A percentile compares a stretch with the other conserved stretches of the same genome.
These are phyloP conservation scores for Amazonetta brasiliensis DNA, from an alignment of 2,797 vertebrate species.

Conservation along the genomic window DNA sequence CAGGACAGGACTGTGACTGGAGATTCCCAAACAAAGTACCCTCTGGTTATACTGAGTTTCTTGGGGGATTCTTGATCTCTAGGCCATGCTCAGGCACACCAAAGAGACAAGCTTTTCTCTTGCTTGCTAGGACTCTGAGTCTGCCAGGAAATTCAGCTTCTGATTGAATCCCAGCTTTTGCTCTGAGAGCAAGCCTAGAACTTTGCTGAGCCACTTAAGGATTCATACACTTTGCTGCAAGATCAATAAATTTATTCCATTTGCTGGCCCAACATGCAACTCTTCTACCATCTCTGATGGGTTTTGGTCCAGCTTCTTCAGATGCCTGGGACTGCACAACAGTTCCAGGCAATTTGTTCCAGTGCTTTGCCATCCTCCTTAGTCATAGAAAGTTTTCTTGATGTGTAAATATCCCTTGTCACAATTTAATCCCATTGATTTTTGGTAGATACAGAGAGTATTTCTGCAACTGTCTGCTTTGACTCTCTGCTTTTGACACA, in stretches of 20 bases:
- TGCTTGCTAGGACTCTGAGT: too few species aligned
- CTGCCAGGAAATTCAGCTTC: too few species aligned
- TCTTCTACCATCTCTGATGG: neutral
- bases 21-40: neutral
- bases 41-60: too few species aligned
- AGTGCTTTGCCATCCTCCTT: neutral
- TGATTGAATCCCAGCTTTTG: too few species aligned
- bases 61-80: too few species aligned
- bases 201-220: neutral
- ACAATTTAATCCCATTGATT: neutral
- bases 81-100: too few species aligned
- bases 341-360: neutral
- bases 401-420: neutral
- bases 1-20: accelerated
- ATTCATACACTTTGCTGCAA: neutral
- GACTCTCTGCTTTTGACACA: neutral
- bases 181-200: neutral
- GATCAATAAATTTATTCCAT: neutral
- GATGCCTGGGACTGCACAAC: neutral
- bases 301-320: neutral
- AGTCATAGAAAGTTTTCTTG: neutral
- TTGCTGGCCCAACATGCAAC: neutral
- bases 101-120: too few species aligned
- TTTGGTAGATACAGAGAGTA: accelerated
- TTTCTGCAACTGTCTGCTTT: neutral